Evolutionary conservation across 2,888 invertebrate species (phyloP), one percentile per base, ranked within the genome.

Genomic region (Acanthosepion lycidas): DNA sequence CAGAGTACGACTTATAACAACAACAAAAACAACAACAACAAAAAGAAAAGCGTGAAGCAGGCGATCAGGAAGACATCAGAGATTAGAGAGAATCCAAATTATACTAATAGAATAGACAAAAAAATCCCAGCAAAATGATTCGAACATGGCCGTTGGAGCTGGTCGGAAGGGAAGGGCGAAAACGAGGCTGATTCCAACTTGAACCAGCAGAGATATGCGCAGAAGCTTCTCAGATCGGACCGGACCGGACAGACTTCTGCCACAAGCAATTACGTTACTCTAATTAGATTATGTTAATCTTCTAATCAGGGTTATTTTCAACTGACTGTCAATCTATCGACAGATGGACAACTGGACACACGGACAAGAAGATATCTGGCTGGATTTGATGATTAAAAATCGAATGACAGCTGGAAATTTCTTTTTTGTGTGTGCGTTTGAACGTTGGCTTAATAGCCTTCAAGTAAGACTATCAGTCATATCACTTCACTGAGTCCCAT

Each of bases 241-340:
- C n/a, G 33, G 78, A 78, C n/a, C 78, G n/a, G 78, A 78, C 78
- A 78, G 78, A n/a, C 15, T 78, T 78, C 78, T 78, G 33, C 33
- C 78, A 78, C n/a, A 78, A n/a, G 12, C 78, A 78, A 78, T 78
- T 78, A 78, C 78, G 78, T 78, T 78, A 78, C n/a, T 15, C n/a
- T 78, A 78, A 78, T 78, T 78, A 78, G 78, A 78, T 78, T 78
- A 78, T 78, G 78, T 15, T 78, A 78, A 78, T 78, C 78, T 78
- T 15, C 78, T 78, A n/a, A 78, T 78, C 78, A 78, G 12, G 78
- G 78, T 12, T n/a, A 78, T 78, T 78, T 78, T 78, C 78, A 78
- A n/a, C 78, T n/a, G 28, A 78, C 78, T n/a, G 78, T 33, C 78
- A 78, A 78, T n/a, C 78, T 78, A 78, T 78, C 78, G 78, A 33